A percentile compares a stretch with the other conserved stretches of the same genome.
These are phyloP conservation scores for Augiades crinisus DNA, from an alignment of 2,888 invertebrate genomes.

Conservation along the genomic window DNA sequence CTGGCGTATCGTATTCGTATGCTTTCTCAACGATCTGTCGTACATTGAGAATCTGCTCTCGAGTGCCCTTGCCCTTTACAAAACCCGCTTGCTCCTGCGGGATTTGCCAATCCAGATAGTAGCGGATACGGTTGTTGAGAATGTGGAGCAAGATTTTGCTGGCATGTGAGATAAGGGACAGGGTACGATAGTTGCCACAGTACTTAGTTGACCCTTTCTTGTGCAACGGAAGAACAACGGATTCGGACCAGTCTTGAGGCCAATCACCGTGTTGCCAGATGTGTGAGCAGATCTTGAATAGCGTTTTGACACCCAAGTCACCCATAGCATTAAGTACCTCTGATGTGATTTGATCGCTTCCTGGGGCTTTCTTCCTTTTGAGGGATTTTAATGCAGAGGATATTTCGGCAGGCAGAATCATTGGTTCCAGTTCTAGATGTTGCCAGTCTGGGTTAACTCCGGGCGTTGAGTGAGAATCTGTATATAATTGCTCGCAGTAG, in stretches of 20 bases:
- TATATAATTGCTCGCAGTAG: constrained; percentile 1
- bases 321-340: not conserved
- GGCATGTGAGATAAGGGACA: not conserved
- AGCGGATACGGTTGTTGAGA: not conserved
- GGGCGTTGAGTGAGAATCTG: too few species aligned
- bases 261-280: not conserved
- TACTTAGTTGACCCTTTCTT: not conserved
- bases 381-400: too few species aligned
- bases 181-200: not conserved
- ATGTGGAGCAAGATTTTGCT: not conserved
- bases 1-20: constrained; percentile 3
- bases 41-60: constrained; percentile 14
- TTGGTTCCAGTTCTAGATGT: too few species aligned
- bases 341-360: not conserved
- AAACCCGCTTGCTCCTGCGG: constrained; percentile 2
- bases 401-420: too few species aligned
- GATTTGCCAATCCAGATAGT: constrained; percentile 1
- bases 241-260: not conserved
- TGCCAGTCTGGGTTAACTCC: too few species aligned
- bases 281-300: not conserved
- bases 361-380: not conserved
- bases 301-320: not conserved
- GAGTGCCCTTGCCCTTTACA: not conserved
- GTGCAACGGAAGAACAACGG: not conserved
- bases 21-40: constrained; percentile 15